Conservation (phyloP, 2,888 invertebrate genomes). For the Labia minor region DNA sequence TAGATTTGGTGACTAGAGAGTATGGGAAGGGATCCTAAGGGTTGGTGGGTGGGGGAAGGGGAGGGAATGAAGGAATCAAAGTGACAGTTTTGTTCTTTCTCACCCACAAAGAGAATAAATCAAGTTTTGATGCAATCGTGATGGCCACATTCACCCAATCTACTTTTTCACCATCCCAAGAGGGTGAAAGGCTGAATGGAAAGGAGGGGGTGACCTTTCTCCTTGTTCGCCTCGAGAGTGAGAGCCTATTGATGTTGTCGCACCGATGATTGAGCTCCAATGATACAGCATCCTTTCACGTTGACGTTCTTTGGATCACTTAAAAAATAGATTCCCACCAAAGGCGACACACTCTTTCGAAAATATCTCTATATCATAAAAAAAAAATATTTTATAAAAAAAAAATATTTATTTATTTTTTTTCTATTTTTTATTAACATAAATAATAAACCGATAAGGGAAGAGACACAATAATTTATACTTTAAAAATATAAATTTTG, state of each 20-base stretch:
- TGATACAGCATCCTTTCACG: conserved; percentile 13
- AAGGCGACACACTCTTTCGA: too few species aligned
- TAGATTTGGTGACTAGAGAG: too few species aligned
- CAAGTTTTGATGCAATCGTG: neutral
- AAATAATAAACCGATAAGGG: too few species aligned
- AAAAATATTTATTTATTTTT: too few species aligned
- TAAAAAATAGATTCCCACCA: neutral
- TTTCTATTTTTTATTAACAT: too few species aligned
- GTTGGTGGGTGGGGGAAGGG: too few species aligned
- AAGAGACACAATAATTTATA: too few species aligned
- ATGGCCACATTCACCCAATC: neutral
- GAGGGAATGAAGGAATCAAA: neutral
- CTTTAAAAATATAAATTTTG: too few species aligned
- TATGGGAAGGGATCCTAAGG: too few species aligned
- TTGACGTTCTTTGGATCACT: neutral
- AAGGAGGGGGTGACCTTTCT: neutral
- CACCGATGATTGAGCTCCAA: neutral
- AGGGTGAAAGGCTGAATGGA: too few species aligned
- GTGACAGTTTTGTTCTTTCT: neutral
- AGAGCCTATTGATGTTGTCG: conserved; percentile 5
- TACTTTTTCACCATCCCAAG: neutral
- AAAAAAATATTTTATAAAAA: too few species aligned
- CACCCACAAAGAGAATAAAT: neutral
- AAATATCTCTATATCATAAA: too few species aligned
- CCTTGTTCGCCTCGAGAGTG: neutral